These are phyloP conservation scores for Drosophila pachea DNA, from an alignment of 1,140 invertebrate genomes.

Conservation along the genomic window DNA sequence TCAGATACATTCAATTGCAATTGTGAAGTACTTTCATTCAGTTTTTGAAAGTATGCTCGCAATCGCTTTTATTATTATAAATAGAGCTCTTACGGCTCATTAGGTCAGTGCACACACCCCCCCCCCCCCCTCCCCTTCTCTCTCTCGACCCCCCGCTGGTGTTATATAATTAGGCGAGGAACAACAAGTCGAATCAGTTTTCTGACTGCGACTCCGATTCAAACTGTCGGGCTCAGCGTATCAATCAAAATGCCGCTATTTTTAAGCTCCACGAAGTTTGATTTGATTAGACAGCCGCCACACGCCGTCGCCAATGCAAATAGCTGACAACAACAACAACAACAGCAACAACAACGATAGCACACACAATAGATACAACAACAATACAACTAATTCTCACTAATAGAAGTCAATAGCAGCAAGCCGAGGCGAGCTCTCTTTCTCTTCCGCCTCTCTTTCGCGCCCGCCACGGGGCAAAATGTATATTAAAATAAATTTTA, in stretches of 20 bases:
- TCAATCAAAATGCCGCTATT: conserved; percentile 67
- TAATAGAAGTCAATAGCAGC: conserved; percentile 56
- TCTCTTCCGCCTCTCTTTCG: background rate
- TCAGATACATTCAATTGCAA: no score
- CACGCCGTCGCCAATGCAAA: conserved; percentile 55
- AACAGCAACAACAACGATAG: conserved; percentile 22
- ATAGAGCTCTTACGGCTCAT: conserved; percentile 54
- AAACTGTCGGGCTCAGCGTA: conserved; percentile 23
- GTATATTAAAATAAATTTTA: conserved; percentile 74
- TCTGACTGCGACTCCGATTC: background rate
- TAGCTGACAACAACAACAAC: conserved; percentile 24
- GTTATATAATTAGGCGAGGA: conserved; percentile 63
- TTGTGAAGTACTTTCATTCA: conserved; percentile 6
- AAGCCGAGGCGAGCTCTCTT: conserved; percentile 30
- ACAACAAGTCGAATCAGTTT: conserved; percentile 16
- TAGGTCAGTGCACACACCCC: conserved; percentile 58
- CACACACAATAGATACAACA: conserved; percentile 12
- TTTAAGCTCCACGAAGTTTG: conserved; percentile 57
- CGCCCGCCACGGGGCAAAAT: conserved; percentile 48
- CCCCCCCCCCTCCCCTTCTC: conserved; percentile 51
- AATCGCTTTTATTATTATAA: conserved; percentile 28
- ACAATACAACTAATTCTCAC: conserved; percentile 52
- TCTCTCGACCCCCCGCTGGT: conserved; percentile 41
- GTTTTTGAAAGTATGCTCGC: background rate
- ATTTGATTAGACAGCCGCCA: conserved; percentile 66